Conservation (phyloP, 2,797 vertebrate species). For the Brachyrhaphis roseni region DNA sequence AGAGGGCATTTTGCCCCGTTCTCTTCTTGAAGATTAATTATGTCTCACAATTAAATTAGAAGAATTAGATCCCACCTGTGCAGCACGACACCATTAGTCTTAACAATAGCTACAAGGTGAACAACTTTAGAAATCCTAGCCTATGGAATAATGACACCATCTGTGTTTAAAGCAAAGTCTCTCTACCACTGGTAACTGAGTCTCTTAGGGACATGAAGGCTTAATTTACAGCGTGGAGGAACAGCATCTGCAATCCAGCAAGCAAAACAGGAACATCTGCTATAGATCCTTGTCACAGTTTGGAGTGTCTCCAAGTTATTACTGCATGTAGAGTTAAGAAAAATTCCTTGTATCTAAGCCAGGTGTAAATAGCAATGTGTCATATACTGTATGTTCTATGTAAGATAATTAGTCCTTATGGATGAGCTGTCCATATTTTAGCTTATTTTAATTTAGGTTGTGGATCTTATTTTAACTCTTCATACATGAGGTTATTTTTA, state of each 20-base stretch:
- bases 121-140: background rate
- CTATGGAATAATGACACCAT: conserved; percentile 1
- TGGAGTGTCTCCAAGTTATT: background rate
- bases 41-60: conserved; percentile 6
- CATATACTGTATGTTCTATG: background rate
- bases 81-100: background rate
- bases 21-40: conserved; percentile 5
- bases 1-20: background rate
- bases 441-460: background rate
- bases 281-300: background rate
- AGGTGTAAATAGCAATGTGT: background rate
- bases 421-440: too few relatives aligned
- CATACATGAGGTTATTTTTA: background rate
- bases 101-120: background rate
- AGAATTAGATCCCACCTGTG: conserved; percentile 11
- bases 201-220: background rate
- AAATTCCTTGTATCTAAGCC: background rate
- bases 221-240: conserved; percentile 4
- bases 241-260: background rate
- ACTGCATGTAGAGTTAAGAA: background rate
- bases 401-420: background rate
- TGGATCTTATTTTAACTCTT: background rate
- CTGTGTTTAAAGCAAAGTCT: background rate
- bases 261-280: background rate
- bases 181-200: background rate